Percentiles rank a stretch among this genome's conserved stretches.
Conservation (phyloP, 2,113 vertebrate genomes). For the Furnarius figulus region DNA sequence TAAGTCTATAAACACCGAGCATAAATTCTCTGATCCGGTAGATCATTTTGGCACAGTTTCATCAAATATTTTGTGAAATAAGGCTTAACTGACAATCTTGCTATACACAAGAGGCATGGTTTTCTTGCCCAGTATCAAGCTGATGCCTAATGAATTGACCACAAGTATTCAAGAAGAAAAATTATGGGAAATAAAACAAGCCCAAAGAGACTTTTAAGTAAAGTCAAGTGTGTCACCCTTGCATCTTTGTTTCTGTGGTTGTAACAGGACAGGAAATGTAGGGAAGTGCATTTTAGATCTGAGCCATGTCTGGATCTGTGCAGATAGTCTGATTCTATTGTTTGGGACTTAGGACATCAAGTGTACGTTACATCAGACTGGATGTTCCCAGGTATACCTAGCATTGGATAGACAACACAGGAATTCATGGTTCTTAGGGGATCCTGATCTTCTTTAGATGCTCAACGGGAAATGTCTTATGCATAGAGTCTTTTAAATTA, state of each 20-base stretch:
- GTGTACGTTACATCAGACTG: not conserved
- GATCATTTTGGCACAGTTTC: not conserved
- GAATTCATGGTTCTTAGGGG: not conserved
- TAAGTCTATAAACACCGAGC: not conserved
- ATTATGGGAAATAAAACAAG: not conserved
- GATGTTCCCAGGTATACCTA: not conserved
- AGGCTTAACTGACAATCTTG: not conserved
- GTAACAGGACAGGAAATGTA: accelerated
- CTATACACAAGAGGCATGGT: accelerated
- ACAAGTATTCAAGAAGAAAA: not conserved
- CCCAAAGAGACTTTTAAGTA: not conserved
- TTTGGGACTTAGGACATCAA: not conserved
- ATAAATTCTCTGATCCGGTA: not conserved
- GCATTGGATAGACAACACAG: not conserved
- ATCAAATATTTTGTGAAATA: not conserved
- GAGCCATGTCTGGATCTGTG: not conserved
- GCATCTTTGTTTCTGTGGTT: not conserved
- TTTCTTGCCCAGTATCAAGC: not conserved
- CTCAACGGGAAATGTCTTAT: not conserved
- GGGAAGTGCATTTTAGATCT: not conserved
- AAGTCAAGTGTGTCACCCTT: not conserved
- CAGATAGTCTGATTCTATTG: not conserved
- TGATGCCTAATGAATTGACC: not conserved
- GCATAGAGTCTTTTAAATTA: not conserved
- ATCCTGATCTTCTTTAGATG: not conserved